Evolutionary conservation across 2,797 vertebrate species (phyloP).

Genomic region (Eospalax fontanierii): DNA sequence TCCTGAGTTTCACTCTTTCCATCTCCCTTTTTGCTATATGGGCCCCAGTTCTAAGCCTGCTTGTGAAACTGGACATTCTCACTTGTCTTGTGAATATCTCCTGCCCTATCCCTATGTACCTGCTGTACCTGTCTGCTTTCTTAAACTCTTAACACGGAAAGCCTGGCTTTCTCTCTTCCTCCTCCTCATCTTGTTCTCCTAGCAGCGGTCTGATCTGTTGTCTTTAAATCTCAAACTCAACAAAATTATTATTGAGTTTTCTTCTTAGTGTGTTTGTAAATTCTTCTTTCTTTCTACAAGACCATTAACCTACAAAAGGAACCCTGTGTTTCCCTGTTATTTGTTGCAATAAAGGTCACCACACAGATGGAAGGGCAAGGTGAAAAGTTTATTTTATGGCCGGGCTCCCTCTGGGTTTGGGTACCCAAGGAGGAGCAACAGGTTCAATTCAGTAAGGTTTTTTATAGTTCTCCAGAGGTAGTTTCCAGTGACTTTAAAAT

Average conservation of each 20-base stretch:
- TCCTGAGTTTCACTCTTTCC: neutral
- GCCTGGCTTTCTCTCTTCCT: neutral
- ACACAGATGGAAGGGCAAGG: too few species aligned
- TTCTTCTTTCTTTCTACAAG: neutral
- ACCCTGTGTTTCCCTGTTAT: neutral
- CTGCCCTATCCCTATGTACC: neutral
- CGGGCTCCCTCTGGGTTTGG: too few species aligned
- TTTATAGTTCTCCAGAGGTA: too few species aligned
- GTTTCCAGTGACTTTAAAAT: too few species aligned
- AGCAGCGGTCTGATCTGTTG: neutral
- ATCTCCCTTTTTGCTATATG: neutral
- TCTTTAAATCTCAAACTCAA: neutral
- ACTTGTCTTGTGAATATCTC: rapidly evolving
- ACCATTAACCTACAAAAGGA: neutral
- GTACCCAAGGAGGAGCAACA: too few species aligned
- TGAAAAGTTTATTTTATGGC: too few species aligned
- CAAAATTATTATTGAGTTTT: neutral
- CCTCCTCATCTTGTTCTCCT: neutral
- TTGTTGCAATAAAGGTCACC: too few species aligned
- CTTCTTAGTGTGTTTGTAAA: neutral
- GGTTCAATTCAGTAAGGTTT: too few species aligned
- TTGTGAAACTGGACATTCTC: neutral
- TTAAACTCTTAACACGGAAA: neutral
- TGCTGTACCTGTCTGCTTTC: neutral
- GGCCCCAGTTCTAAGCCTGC: neutral